Percentiles rank a stretch among this genome's conserved stretches.
Conservation (phyloP, 2,888 invertebrate genomes). For the Sinohyriopsis cumingii region DNA sequence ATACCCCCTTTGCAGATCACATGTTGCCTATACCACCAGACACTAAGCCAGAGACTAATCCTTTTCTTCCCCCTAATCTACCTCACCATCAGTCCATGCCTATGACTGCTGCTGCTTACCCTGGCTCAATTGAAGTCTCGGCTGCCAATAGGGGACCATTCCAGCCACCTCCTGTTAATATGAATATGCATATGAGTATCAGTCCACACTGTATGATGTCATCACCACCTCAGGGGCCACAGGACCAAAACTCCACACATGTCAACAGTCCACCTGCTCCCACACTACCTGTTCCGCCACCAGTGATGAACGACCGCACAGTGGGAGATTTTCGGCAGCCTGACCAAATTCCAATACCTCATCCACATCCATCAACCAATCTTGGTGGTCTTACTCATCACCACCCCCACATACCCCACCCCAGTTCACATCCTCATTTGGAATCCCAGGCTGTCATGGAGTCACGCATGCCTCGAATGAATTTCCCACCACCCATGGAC, state of each 20-base stretch:
- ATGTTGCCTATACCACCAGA: too few species aligned
- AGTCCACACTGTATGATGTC: constrained; percentile 14
- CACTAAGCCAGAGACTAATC: constrained; percentile 5
- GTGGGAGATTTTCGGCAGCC: constrained; percentile 33
- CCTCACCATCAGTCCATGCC: constrained; percentile 28
- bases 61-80: constrained; percentile 36
- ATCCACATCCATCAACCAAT: constrained; percentile 35
- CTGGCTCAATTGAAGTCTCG: too few species aligned
- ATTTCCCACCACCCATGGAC: constrained; percentile 35
- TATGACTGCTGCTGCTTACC: neutral
- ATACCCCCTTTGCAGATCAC: too few species aligned
- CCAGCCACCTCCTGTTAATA: constrained; percentile 19
- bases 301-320: constrained; percentile 23
- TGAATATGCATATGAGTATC: constrained; percentile 36
- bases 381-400: constrained; percentile 40
- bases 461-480: constrained; percentile 26
- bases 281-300: constrained; percentile 19
- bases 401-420: constrained; percentile 31
- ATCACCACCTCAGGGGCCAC: constrained; percentile 29
- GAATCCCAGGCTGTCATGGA: constrained; percentile 30
- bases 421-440: constrained; percentile 16
- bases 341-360: constrained; percentile 29
- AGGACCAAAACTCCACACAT: constrained; percentile 26
- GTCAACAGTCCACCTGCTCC: constrained; percentile 10
- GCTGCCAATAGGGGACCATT: too few species aligned